Evolutionary conservation across 2,113 vertebrate species (phyloP), one percentile per base, ranked within the genome.

Genomic region (Otolemur garnettii): DNA sequence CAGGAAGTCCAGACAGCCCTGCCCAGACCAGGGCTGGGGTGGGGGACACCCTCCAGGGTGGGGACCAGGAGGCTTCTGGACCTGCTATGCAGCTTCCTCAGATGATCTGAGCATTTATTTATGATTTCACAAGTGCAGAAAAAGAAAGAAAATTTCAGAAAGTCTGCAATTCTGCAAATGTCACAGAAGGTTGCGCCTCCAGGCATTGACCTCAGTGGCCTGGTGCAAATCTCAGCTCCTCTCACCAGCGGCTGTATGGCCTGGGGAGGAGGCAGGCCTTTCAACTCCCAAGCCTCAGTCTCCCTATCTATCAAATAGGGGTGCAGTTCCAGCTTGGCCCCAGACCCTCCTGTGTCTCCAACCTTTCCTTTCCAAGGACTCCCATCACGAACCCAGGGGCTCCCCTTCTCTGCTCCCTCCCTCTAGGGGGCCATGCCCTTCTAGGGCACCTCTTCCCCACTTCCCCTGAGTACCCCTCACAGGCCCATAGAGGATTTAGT

Each of bases 161-260:
- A 13, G 57, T 3, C 35, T 30, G n/a, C 15, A 3, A 50, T 12
- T 18, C 17, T 1, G 18, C 12, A 1, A 57, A 38, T 6, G 0
- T 14, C 55, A 17, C 0, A 0, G 59, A 28, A 28, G 33, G 45
- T 30, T 2, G 1, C 2, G 53, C 28, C 26, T 21, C 53, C 19
- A 0, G 4, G 55, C 35, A n/a, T 19, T 30, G 42, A 55, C 28
- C 3, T n/a, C 59, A 21, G 62, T n/a, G 10, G 9, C 62, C 14
- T 4, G 4, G 33, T 1, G 8, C 12, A 18, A 1, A 1, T 33
- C 38, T 53, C 22, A 5, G 35, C 9, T 26, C 3, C n/a, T 59
- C 2, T 33, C 17, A 22, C 19, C 0, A 18, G 45, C 9, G 45
- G 6, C 22, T 2, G 7, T 0, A 8, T 55, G 50, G 24, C 14